These are phyloP conservation scores for Seira musarum DNA, from an alignment of 2,888 invertebrate genomes.

Conservation along the genomic window DNA sequence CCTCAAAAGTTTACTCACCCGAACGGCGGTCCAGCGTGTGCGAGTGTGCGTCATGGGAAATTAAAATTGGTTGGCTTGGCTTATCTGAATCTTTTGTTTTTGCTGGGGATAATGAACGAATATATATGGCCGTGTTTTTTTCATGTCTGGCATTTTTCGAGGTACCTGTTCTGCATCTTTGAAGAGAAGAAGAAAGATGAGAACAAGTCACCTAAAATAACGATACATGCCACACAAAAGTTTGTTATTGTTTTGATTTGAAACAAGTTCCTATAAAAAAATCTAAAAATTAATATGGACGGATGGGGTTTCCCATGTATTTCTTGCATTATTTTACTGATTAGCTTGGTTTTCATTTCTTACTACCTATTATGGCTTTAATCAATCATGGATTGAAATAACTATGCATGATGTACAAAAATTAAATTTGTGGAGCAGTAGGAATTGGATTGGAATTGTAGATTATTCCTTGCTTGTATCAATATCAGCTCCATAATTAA, in stretches of 20 bases:
- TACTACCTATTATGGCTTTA: not conserved
- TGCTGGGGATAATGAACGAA: not conserved
- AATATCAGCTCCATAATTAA: constrained; percentile 49
- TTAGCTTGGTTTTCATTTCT: not conserved
- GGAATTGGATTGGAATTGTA: too few relatives aligned
- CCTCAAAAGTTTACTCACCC: not conserved
- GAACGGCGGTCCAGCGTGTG: not conserved
- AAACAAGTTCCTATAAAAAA: too few relatives aligned
- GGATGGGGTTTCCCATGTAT: not conserved
- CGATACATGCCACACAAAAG: too few relatives aligned
- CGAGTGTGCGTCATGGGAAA: not conserved
- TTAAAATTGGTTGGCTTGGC: not conserved
- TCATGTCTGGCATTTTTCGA: too few relatives aligned
- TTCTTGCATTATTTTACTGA: not conserved
- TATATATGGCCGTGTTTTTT: too few relatives aligned
- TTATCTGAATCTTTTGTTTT: not conserved
- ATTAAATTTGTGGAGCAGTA: too few relatives aligned
- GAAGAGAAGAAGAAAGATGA: too few relatives aligned
- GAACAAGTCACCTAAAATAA: too few relatives aligned
- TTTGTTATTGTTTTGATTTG: too few relatives aligned
- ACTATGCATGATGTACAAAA: too few relatives aligned
- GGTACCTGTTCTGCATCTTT: too few relatives aligned
- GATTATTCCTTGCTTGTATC: constrained; percentile 40
- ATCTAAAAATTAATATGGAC: too few relatives aligned
- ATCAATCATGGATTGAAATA: not conserved